phyloP scores from a whole-genome alignment of 2,797 vertebrate genomes.

The Xiphophorus birchmanni region DNA sequence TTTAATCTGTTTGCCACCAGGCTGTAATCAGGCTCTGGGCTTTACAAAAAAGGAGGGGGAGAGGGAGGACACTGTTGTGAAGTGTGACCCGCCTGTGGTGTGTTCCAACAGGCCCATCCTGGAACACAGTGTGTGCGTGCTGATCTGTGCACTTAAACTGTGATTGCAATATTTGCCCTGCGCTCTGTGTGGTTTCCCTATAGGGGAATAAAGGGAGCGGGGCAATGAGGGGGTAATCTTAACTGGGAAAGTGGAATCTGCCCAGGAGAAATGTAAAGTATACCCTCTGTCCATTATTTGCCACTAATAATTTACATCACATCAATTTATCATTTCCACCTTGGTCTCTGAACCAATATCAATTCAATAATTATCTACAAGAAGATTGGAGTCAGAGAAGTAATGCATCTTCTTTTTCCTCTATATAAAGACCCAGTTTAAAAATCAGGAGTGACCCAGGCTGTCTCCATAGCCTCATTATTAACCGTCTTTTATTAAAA shows the following conservation, averaged over 20 bases:
- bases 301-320: constrained; percentile 51
- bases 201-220: constrained; percentile 20
- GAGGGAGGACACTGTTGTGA: constrained; percentile 5
- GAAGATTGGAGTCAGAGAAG: not conserved
- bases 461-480: constrained; percentile 1
- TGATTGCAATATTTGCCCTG: constrained; percentile 63
- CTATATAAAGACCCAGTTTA: constrained; percentile 18
- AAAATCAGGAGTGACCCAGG: constrained; percentile 13
- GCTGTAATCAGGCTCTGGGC: constrained; percentile 67
- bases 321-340: constrained; percentile 31
- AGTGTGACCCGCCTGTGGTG: constrained; percentile 19
- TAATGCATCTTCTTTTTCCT: constrained; percentile 34
- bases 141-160: constrained; percentile 39
- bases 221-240: constrained; percentile 5
- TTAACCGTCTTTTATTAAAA: not conserved
- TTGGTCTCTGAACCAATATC: constrained; percentile 9
- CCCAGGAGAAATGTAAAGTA: constrained; percentile 52
- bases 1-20: constrained; percentile 70
- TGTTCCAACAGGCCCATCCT: constrained; percentile 32
- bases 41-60: constrained; percentile 27
- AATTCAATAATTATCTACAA: not conserved
- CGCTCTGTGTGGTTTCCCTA: constrained; percentile 57
- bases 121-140: constrained; percentile 25
- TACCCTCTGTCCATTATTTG: constrained; percentile 42
- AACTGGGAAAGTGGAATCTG: constrained; percentile 21